phyloP scores from a whole-genome alignment of 30 jellyfish, hydroid and myxozoan species.

The Aurelia coerulea region DNA sequence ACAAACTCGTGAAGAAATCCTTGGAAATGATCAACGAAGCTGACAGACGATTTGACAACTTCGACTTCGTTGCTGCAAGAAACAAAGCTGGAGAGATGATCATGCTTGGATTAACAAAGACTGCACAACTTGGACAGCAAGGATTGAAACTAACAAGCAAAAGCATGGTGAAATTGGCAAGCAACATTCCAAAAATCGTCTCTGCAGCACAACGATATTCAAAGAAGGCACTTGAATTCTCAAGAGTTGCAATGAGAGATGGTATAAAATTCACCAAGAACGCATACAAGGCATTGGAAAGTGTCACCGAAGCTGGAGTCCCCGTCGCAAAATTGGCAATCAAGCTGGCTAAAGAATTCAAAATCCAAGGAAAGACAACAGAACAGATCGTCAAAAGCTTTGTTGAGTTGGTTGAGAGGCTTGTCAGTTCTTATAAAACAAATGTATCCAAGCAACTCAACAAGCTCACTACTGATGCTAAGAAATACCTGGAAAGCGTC shows the following conservation, averaged over 20 bases:
- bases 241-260: conserved; percentile 16
- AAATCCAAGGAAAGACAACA: conserved; percentile 86
- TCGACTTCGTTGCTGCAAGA: conserved; percentile 70
- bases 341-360: conserved; percentile 88
- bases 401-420: conserved; percentile 11
- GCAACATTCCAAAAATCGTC: conserved; percentile 40
- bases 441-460: conserved; percentile 35
- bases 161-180: conserved; percentile 37
- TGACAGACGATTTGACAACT: conserved; percentile 63
- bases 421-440: conserved; percentile 41
- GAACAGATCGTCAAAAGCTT: conserved; percentile 64
- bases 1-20: neutral
- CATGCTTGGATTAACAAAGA: conserved; percentile 22
- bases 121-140: conserved; percentile 29
- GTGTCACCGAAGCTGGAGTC: conserved; percentile 76
- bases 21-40: conserved; percentile 39
- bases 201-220: conserved; percentile 21
- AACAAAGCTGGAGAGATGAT: conserved; percentile 56
- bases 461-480: conserved; percentile 22
- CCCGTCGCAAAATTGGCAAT: conserved; percentile 89
- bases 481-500: conserved; percentile 28
- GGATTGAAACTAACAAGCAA: conserved; percentile 54
- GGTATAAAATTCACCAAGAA: conserved; percentile 28
- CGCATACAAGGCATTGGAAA: conserved; percentile 54
- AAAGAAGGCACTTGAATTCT: conserved; percentile 23